phyloP scores from a whole-genome alignment of 2,113 vertebrate genomes.

The Phasianus colchicus region DNA sequence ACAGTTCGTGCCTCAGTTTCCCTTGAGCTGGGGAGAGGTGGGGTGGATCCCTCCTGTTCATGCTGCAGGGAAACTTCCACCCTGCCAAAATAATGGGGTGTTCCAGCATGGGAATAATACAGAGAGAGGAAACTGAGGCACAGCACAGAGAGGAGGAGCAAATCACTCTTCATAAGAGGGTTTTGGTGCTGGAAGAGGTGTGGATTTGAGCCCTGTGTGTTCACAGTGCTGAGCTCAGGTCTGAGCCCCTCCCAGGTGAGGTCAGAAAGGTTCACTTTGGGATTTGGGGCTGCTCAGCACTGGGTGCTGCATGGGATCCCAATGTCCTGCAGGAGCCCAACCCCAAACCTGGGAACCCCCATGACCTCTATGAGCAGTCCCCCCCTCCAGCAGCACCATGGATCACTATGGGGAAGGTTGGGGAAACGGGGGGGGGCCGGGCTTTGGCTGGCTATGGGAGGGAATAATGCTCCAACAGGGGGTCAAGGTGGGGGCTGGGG shows the following conservation, averaged over 20 bases:
- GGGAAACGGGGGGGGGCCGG: not conserved
- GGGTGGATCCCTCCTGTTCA: not conserved
- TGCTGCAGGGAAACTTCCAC: not conserved
- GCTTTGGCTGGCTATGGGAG: not conserved
- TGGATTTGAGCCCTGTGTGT: not conserved
- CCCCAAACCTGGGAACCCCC: not conserved
- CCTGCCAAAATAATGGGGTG: not conserved
- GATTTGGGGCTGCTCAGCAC: not conserved
- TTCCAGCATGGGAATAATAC: not conserved
- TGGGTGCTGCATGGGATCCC: not conserved
- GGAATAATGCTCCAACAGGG: not conserved
- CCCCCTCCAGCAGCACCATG: not conserved
- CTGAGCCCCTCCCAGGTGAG: not conserved
- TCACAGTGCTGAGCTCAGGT: not conserved
- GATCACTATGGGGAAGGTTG: not conserved
- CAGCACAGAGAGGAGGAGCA: not conserved
- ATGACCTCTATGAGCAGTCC: not conserved
- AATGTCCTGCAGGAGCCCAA: not conserved
- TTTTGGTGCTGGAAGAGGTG: not conserved
- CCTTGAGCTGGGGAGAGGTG: not conserved
- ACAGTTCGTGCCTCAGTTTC: not conserved
- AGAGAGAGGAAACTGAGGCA: not conserved
- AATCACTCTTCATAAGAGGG: not conserved
- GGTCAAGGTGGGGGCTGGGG: not conserved
- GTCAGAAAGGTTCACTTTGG: not conserved